Base-by-base conservation (phyloP, 2,797 vertebrate species). In the Alcedo quadribrachys region DNA sequence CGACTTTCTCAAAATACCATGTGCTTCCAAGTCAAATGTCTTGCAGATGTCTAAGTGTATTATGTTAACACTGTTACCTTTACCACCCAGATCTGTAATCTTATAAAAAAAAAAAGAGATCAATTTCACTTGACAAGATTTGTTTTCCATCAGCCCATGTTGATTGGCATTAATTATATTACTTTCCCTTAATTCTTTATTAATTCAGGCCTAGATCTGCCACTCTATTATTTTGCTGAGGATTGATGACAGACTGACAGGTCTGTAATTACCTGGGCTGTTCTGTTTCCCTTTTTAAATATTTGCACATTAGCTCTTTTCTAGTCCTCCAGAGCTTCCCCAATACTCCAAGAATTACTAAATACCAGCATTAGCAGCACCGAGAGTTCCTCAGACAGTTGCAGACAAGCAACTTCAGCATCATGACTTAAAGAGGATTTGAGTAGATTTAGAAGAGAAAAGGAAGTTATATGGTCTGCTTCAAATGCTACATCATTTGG, bases 101-200 rank as follows among this genome's bases (percentile, higher is more conserved):
- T 94, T 81, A 94, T 94, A 67, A 92, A 94, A 40, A 40, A 40
- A 40, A 91, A 91, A 93, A 95, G 92, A 94, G 90, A 95, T 92
- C 93, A 94, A 90, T 78, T 81, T 77, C 86, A 74, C 84, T 79
- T 94, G 94, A 95, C 94, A 95, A 88, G 94, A 91, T 92, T 94
- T 94, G 88, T 95, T 96, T 95, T 90, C 93, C 75, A 91, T 91
- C 93, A 88, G 78, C 75, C 86, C 42, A 3, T 12, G 67, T 74
- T 96, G 95, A 95, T 88, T 96, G 95, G 92, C 95, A 95, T 94
- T 95, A 94, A 95, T 95, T 95, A 84, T 92, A 94, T 96, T 93
- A 94, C 92, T 55, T 88, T 79, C 53, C 88, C 86, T 93, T 95
- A 95, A 96, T 96, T 96, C 95, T 94, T 94, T 90, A 95, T 96